Conservation (phyloP, 2,797 vertebrate genomes). For the Capromys pilorides region DNA sequence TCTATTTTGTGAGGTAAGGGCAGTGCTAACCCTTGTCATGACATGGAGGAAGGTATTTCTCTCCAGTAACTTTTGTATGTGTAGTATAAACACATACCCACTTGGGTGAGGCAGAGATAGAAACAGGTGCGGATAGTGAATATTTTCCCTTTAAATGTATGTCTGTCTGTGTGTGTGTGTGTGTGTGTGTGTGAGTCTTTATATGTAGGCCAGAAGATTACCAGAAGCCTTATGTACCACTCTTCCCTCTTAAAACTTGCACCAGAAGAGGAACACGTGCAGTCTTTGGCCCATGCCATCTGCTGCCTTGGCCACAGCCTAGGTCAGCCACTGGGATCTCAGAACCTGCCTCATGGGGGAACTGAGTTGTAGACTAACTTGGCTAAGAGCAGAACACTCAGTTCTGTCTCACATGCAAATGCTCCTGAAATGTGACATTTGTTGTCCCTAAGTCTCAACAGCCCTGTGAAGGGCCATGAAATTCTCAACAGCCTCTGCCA, state of each 20-base stretch:
- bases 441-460: not conserved
- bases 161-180: not conserved
- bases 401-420: not conserved
- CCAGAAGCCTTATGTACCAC: not conserved
- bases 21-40: constrained; percentile 82
- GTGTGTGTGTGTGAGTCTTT: no score
- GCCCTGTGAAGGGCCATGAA: not conserved
- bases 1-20: constrained; percentile 85
- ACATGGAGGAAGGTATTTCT: constrained; percentile 84
- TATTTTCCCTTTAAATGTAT: not conserved
- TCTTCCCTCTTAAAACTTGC: not conserved
- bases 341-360: not conserved
- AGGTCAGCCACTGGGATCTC: not conserved
- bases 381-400: not conserved
- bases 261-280: not conserved
- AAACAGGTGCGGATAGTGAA: not conserved
- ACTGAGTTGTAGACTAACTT: not conserved
- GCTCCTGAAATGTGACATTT: not conserved
- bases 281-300: not conserved
- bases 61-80: not conserved
- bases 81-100: not conserved
- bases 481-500: not conserved
- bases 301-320: not conserved
- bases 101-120: not conserved
- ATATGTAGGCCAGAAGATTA: not conserved